A percentile compares a stretch with the other conserved stretches of the same genome.
phyloP scores from a whole-genome alignment of 1,140 invertebrate genomes.

The Nomia melanderi region DNA sequence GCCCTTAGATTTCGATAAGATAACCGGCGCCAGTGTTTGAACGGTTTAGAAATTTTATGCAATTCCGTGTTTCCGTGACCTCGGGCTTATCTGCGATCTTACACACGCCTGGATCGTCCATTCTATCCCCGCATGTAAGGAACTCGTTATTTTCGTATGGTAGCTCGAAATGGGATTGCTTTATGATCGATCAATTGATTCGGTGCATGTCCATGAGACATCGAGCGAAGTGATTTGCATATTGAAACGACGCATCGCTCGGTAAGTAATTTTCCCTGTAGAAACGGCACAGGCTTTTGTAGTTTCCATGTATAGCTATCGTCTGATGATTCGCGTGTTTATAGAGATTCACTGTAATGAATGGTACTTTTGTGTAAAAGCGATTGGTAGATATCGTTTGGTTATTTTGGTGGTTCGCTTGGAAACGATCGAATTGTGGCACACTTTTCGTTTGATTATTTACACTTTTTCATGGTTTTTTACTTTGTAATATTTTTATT shows the following conservation, averaged over 20 bases:
- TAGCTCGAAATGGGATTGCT: background rate
- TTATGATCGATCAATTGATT: background rate
- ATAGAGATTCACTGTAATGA: no score
- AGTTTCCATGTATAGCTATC: no score
- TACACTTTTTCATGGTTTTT: no score
- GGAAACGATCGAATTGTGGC: no score
- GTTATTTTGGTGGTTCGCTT: no score
- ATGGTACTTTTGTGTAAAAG: no score
- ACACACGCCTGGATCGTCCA: background rate
- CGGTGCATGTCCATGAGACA: background rate
- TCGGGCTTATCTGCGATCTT: slow-evolving; percentile 4
- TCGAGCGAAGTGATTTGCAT: background rate
- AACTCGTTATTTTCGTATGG: background rate
- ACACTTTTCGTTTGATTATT: no score
- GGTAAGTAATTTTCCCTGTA: background rate
- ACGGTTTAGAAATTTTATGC: slow-evolving; percentile 6
- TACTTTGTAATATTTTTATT: no score
- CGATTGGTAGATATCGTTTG: no score
- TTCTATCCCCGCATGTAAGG: background rate
- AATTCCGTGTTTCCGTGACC: background rate
- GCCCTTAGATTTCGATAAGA: slow-evolving; percentile 5
- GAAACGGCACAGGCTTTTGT: background rate
- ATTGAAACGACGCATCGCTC: background rate
- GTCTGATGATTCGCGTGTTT: no score
- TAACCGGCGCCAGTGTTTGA: background rate